A percentile compares a stretch with the other conserved stretches of the same genome.
phyloP scores from a whole-genome alignment of 1,140 invertebrate genomes.

The Tetramorium parvispinum region DNA sequence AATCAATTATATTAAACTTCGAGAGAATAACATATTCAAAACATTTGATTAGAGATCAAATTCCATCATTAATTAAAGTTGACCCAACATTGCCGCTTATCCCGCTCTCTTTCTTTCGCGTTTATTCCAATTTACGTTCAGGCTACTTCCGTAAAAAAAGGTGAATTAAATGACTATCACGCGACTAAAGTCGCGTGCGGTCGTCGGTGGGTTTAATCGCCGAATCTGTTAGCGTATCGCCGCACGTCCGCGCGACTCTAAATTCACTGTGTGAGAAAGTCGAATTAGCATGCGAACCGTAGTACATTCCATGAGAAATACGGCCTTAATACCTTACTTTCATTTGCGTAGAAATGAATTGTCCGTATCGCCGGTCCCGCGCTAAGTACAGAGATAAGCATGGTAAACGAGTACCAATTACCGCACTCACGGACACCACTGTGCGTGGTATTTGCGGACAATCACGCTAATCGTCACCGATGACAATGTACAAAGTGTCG shows the following conservation, averaged over 20 bases:
- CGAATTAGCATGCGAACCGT: slow-evolving; percentile 50
- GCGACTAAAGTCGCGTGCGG: slow-evolving; percentile 21
- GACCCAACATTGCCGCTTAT: neutral
- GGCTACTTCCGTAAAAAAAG: neutral
- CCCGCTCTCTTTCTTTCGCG: neutral
- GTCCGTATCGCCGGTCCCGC: slow-evolving; percentile 41
- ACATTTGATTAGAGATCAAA: neutral
- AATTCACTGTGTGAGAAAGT: slow-evolving; percentile 27
- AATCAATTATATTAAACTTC: neutral
- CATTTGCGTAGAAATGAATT: slow-evolving; percentile 62
- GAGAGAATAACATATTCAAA: neutral
- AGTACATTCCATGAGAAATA: slow-evolving; percentile 36
- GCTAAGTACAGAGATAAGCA: slow-evolving; percentile 38
- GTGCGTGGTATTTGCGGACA: neutral
- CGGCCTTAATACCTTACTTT: slow-evolving; percentile 55
- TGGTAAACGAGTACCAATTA: slow-evolving; percentile 49
- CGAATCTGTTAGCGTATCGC: slow-evolving; percentile 52
- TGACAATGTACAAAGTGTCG: slow-evolving; percentile 17
- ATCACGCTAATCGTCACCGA: slow-evolving; percentile 38
- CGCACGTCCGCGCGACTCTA: slow-evolving; percentile 43
- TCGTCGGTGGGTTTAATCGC: slow-evolving; percentile 20
- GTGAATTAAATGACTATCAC: slow-evolving; percentile 44
- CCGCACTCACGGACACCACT: neutral
- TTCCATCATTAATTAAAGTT: neutral
- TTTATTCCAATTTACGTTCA: slow-evolving; percentile 15